These are phyloP conservation scores for Aldrovandia affinis DNA, from an alignment of 2,797 vertebrate species.

Conservation along the genomic window DNA sequence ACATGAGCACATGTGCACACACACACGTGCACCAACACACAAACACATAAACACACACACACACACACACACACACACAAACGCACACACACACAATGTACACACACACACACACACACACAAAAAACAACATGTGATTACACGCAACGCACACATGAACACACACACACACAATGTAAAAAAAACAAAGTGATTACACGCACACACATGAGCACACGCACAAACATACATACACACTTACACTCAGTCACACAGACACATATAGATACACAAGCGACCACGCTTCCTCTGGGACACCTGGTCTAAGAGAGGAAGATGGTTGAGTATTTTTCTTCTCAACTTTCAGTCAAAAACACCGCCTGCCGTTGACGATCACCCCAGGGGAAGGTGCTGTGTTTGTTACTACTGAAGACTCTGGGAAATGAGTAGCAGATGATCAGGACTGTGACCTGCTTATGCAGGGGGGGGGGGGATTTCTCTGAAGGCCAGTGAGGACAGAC, in stretches of 20 bases:
- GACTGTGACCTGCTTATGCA: not conserved
- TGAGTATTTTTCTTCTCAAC: slow-evolving; percentile 17
- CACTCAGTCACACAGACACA: too few relatives aligned
- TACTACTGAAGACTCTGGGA: not conserved
- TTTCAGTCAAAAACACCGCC: slow-evolving; percentile 12
- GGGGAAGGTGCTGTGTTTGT: not conserved
- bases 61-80: too few relatives aligned
- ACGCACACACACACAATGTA: too few relatives aligned
- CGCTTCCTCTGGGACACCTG: slow-evolving; percentile 8
- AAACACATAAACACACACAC: too few relatives aligned
- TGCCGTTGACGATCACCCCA: not conserved
- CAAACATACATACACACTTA: not conserved
- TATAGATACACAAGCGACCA: slow-evolving; percentile 5
- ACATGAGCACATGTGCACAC: too few relatives aligned
- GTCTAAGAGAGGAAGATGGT: not conserved
- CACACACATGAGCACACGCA: not conserved
- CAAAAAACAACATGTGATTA: too few relatives aligned
- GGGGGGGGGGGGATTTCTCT: not conserved
- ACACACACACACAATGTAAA: too few relatives aligned
- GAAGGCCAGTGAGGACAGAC: not conserved
- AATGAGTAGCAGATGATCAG: not conserved
- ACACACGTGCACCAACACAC: too few relatives aligned
- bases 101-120: too few relatives aligned
- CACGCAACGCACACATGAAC: not conserved
- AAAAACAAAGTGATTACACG: too few relatives aligned